Base-by-base conservation (phyloP, 2,113 vertebrate species). In the Neofelis nebulosa region DNA sequence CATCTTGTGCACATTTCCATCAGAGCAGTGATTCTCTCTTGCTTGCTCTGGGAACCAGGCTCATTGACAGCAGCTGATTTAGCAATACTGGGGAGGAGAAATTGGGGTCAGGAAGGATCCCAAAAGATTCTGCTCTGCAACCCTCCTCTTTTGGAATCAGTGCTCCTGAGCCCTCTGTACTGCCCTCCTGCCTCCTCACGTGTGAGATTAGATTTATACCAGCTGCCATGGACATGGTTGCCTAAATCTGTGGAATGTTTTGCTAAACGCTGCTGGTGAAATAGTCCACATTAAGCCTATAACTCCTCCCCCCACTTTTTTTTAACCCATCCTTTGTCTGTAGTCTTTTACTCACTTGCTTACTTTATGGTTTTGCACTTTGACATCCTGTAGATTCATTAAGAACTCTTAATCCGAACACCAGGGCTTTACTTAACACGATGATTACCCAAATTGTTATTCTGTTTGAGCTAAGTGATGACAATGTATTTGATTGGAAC, bases 191-290 rank as follows among this genome's bases (percentile, higher is more conserved):
- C 50, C 85, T 83, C 36, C 74, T 94, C 55, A 15, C 0, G 0
- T 52, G 23, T 95, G 93, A 55, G 68, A 83, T 93, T 96, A 87
- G 97, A 95, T 95, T 96, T 97, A 92, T 92, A 81, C 69, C 71
- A 95, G 87, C 94, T 96, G 92, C 89, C 4, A 3, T 92, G 94
- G 94, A 94, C 80, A 95, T 90, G 97, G 83, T 79, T 88, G 84
- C 94, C 87, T 92, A 90, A 69, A 92, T 73, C 84, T 96, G 36
- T 73, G 95, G 92, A 97, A 97, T 97, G 87, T 96, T 97, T 93
- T 94, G 38, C 71, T 97, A 89, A 98, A 91, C 0, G 25, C 73
- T 63, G 45, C 45, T 92, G 66, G 71, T 66, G 74, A 87, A 92
- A 95, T 90, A 61, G n/a, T 95, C 80, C 36, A 27, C 33, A 45